Conservation (phyloP, 2,888 invertebrate genomes). For the Thysanoteuthis rhombus region DNA sequence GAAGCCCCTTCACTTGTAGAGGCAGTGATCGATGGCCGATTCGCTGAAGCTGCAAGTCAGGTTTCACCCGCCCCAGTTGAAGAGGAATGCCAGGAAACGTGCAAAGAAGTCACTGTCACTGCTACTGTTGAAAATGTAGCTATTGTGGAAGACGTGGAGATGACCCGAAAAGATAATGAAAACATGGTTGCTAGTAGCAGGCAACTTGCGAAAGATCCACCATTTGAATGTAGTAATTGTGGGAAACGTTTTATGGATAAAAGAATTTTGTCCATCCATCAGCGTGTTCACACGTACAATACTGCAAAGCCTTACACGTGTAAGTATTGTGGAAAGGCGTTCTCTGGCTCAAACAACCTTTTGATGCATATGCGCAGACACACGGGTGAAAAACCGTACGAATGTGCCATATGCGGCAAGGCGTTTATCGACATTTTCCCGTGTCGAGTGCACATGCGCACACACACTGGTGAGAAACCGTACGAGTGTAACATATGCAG, state of each 20-base stretch:
- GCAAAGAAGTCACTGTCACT: too few species aligned
- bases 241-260: background rate
- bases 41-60: background rate
- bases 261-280: background rate
- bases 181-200: too few species aligned
- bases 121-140: background rate
- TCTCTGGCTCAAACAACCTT: background rate
- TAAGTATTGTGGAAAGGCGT: background rate
- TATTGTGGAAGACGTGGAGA: background rate
- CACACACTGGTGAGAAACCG: background rate
- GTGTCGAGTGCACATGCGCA: background rate
- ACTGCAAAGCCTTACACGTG: background rate
- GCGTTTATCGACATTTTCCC: background rate
- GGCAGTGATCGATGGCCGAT: background rate
- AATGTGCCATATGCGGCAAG: background rate
- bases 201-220: background rate
- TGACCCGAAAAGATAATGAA: background rate
- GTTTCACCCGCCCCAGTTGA: background rate
- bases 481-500: background rate
- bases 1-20: background rate
- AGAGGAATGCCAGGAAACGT: background rate
- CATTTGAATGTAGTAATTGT: background rate
- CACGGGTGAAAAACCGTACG: background rate
- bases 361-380: background rate
- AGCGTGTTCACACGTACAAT: background rate